Base-by-base conservation (phyloP, 2,113 vertebrate genomes). In the Brienomyrus longianalis region DNA sequence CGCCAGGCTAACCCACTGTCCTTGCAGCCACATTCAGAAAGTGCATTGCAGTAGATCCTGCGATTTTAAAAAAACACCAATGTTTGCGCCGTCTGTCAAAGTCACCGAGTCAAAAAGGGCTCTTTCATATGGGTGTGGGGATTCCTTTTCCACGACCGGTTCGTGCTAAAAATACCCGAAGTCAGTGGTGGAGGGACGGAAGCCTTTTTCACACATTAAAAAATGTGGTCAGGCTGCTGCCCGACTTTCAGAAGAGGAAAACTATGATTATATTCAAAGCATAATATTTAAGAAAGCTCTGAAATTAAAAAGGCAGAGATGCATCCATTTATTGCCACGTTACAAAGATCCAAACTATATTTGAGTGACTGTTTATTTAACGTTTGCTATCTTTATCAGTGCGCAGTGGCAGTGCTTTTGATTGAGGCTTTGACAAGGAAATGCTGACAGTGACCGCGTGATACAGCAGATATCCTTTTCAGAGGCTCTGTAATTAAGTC, bases 401-500 rank as follows among this genome's bases (percentile, higher is more conserved):
- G 54, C 27, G 35, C 19, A 43, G 35, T 43, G 70, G 70, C 31
- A 27, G 31, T 43, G 19, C 1, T 7, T 84, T n/a, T 89, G 50
- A 84, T 83, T 59, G n/a, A 66, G n/a, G 62, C n/a, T 92, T 92
- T 94, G 94, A 94, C 91, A 92, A 89, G 91, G 91, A 93, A 94
- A 94, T 92, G 93, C 95, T 93, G 93, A 95, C 94, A 94, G 94
- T 85, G 91, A 93, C 94, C 94, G 89, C 94, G 94, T 91, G 88
- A 47, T 86, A 83, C 89, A 89, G 48, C 89, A 85, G 89, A 92
- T 74, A 43, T 21, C 74, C 51, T 90, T 93, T 27, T 88, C 87
- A 86, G 94, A 89, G 89, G 92, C 89, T 66, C 95, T 94, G 92
- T 96, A 93, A 96, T 96, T 96, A 96, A 92, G 92, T 89, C 8